A percentile compares a stretch with the other conserved stretches of the same genome.
Conservation (phyloP, 2,797 vertebrate genomes). For the Peromyscus melanophrys region DNA sequence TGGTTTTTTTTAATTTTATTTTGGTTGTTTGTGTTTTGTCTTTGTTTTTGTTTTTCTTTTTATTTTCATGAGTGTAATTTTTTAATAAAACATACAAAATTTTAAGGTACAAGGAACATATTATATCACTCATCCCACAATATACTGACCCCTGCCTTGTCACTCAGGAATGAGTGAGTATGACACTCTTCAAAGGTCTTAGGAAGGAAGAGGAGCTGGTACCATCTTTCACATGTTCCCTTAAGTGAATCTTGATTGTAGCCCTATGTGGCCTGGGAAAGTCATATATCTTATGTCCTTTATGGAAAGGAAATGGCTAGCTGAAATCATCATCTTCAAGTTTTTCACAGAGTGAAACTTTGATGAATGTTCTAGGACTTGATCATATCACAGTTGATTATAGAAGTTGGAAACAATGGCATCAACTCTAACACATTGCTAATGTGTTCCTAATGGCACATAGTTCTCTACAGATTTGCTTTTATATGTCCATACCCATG, state of each 20-base stretch:
- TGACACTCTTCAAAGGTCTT: rapidly evolving
- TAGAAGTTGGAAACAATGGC: neutral
- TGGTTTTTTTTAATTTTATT: neutral
- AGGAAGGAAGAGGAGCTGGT: rapidly evolving
- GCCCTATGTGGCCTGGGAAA: rapidly evolving
- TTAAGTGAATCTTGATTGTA: neutral
- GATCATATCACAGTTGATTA: neutral
- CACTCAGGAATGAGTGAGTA: neutral
- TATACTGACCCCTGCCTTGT: rapidly evolving
- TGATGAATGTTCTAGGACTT: neutral
- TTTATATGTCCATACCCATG: neutral
- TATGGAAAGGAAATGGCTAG: neutral
- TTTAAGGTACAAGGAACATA: neutral
- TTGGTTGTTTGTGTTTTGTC: neutral
- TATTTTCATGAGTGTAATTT: neutral
- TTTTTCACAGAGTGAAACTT: neutral
- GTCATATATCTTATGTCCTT: neutral
- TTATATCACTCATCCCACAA: neutral
- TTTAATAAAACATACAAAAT: neutral
- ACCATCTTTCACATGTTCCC: neutral
- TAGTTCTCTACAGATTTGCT: neutral
- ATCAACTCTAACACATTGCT: neutral
- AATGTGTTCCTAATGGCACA: neutral
- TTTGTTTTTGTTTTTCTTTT: neutral
- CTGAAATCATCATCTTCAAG: neutral